Conservation (phyloP, 2,888 invertebrate species). For the Laothoe populi region DNA sequence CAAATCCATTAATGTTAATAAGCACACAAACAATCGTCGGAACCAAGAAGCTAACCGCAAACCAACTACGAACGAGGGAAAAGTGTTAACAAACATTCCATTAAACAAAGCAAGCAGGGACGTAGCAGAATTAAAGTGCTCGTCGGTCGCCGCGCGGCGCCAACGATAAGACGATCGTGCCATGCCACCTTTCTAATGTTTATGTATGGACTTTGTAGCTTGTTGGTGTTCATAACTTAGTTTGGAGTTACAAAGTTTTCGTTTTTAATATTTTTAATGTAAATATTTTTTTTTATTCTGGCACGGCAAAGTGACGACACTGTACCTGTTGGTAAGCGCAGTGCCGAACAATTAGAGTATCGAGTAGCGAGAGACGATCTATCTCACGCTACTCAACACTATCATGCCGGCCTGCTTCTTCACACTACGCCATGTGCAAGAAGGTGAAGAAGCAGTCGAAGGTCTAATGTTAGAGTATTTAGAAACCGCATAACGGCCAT, state of each 20-base stretch:
- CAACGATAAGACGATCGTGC: slow-evolving; percentile 12
- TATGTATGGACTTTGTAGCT: slow-evolving; percentile 10
- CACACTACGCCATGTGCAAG: too few species aligned
- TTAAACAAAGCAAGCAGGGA: slow-evolving; percentile 50
- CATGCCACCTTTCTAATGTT: slow-evolving; percentile 10
- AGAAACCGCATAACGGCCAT: too few species aligned
- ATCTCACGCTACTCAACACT: too few species aligned
- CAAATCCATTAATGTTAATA: slow-evolving; percentile 25
- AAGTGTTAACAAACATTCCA: slow-evolving; percentile 60
- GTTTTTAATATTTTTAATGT: too few species aligned
- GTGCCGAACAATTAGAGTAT: too few species aligned
- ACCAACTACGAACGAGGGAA: slow-evolving; percentile 45
- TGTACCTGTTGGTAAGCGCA: too few species aligned
- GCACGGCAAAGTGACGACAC: too few species aligned
- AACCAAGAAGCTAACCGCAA: slow-evolving; percentile 32
- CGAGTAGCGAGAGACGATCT: too few species aligned
- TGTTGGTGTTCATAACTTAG: not conserved
- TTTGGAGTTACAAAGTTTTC: not conserved
- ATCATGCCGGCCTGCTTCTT: too few species aligned
- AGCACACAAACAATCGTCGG: slow-evolving; percentile 16
- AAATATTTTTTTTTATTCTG: too few species aligned
- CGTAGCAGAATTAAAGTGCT: slow-evolving; percentile 36
- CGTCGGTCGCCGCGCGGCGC: not conserved
- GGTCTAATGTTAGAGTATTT: too few species aligned
- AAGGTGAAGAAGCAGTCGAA: too few species aligned